Base-by-base conservation (phyloP, 53 echinoderm and acorn worm species). In the Patiria pectinifera region DNA sequence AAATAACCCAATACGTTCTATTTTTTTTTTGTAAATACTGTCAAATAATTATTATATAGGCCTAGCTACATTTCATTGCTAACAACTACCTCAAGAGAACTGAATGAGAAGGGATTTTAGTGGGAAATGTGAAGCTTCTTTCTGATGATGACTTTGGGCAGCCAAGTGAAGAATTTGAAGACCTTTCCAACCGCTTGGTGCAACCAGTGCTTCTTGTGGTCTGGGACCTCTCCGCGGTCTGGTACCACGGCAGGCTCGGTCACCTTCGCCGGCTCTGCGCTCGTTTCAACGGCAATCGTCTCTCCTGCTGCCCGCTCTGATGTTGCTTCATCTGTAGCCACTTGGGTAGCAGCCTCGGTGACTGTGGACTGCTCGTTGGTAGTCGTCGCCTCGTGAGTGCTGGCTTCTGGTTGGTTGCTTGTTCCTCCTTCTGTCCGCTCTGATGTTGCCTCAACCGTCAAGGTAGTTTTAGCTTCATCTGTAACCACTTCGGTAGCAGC, bases 401-500 rank as follows among this genome's bases (percentile, higher is more conserved):
- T 78, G 59, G 76, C 58, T 22, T 86, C 87, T 86, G 87, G 74
- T 75, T 86, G 76, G 87, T 53, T 58, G 48, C 59, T 53, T 53
- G 53, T 53, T 53, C 8, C 53, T 53, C 53, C 53, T 53, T 53
- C 53, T 53, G 53, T 8, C 53, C 53, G 45, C 79, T 78, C 46
- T 35, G 35, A 35, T 35, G 35, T 35, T 35, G 35, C 35, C 35
- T 35, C 35, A 35, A 35, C 35, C 46, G 6, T 11, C 24, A 45
- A 0, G 2, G 45, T 44, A 3, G 79, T 46, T 14, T 43, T 78
- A 45, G 47, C 47, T 78, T 45, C 47, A 45, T 9, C 46, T 4
- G 45, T 22, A 44, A 11, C 47, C 43, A 11, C 79, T 45, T 78
- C 47, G 0, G 79, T 78, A 4, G 18, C 12, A 13, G 46, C 43